A percentile compares a stretch with the other conserved stretches of the same genome.
Conservation (phyloP, 2,797 vertebrate species). For the Sphenopsis melanotis region DNA sequence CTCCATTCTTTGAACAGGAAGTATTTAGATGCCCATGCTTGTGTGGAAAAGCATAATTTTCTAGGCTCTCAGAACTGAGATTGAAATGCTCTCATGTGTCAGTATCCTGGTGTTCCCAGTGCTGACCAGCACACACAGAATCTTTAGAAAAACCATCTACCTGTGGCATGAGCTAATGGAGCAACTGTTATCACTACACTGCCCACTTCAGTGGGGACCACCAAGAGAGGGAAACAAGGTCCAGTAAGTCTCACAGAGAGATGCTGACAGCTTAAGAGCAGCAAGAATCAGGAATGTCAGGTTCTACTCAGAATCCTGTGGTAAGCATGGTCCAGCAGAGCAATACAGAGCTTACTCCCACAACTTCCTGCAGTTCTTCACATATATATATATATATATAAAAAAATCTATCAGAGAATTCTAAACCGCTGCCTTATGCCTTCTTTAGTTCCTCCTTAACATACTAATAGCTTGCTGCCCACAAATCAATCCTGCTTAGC, state of each 20-base stretch:
- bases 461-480: not conserved
- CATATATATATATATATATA: not conserved
- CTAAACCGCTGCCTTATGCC: not conserved
- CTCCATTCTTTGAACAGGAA: not conserved
- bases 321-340: not conserved
- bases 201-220: not conserved
- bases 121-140: fast-evolving
- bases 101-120: not conserved
- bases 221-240: not conserved
- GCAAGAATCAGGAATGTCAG: not conserved
- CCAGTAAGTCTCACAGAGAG: not conserved
- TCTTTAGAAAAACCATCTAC: not conserved
- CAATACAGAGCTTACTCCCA: not conserved
- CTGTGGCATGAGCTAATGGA: not conserved
- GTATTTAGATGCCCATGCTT: not conserved
- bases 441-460: not conserved
- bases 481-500: not conserved
- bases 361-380: not conserved
- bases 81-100: not conserved
- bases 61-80: not conserved
- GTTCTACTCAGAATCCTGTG: not conserved
- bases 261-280: not conserved
- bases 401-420: not conserved
- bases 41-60: not conserved
- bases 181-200: fast-evolving